Base-by-base conservation (phyloP, 2,113 vertebrate species). In the Paradoxurus hermaphroditus region DNA sequence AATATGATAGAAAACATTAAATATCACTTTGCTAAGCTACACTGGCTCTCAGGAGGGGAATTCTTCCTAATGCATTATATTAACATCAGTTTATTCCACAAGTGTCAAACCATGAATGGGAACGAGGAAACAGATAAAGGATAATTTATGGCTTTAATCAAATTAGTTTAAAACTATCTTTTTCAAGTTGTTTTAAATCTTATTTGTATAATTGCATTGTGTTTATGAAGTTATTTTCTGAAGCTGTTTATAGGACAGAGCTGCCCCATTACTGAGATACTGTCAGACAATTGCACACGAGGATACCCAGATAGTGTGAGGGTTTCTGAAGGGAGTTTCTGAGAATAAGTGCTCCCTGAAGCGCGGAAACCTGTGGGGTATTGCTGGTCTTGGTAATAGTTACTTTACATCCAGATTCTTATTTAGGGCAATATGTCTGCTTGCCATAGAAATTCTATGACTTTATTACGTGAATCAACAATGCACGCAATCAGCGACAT, bases 1-100 rank as follows among this genome's bases (percentile, higher is more conserved):
- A 99, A 99, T 98, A 98, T 97, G 95, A 97, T 94, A 98, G 96
- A 98, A 98, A 98, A 98, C 97, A 98, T 99, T 98, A 99, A 98
- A 97, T 97, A 98, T 98, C 85, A 53, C 89, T 99, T 98, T 98
- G 97, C 97, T 98, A 98, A 98, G 97, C 98, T 98, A 98, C 94
- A 96, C 98, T 98, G 98, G 63, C 94, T 99, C 98, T 98, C 97
- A 97, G 95, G 96, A 98, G 98, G 96, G 67, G 90, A 98, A 98
- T 98, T 97, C 97, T 97, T 98, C 94, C 93, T 97, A 98, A 98
- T 98, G 97, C 56, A 83, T 95, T 97, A 75, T 95, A 96, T 98
- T 98, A 98, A 96, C 97, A 98, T 97, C 98, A 98, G 77, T 99
- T 97, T 97, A 98, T 59, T 98, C 97, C 97, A 98, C 98, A 99